Base-by-base conservation (phyloP, 2,113 vertebrate genomes). In the Spheniscus mendiculus region DNA sequence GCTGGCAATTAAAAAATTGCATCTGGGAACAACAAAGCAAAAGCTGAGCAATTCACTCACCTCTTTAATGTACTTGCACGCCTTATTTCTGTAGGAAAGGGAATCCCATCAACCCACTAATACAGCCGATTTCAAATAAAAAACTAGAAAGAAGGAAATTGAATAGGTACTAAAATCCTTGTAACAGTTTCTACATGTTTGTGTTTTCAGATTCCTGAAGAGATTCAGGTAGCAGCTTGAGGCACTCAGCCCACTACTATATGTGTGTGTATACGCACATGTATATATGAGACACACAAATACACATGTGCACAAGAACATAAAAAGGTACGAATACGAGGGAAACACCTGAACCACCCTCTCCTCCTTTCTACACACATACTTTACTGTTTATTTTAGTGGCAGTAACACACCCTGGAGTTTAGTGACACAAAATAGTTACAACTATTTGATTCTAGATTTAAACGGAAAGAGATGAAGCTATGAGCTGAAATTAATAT, bases 11-110 rank as follows among this genome's bases (percentile, higher is more conserved):
- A 59, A 72, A 91, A 95, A 70, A 44, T 12, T 36, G 63, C 67
- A 80, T 56, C 38, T 84, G 83, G 61, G 80, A 93, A 59, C 83
- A 94, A 65, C 65, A 80, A 90, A 92, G 83, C 40, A 26, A 90
- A 88, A 88, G 58, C 45, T 50, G 6, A 88, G 58, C 17, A 27
- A 40, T 83, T 85, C 40, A 34, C n/a, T 52, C 56, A 26, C 20
- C 47, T 72, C 69, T 74, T 84, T 49, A 29, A 86, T 12, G 18
- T 38, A 83, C 13, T 45, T 38, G n/a, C n/a, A 87, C 0, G 1
- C 26, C 56, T 87, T 30, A 40, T 21, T 90, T 72, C 76, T 77
- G 44, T 17, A 27, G 30, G 71, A 65, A 83, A 73, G 49, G 32
- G 53, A 80, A 72, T 84, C 44, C 53, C 83, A 73, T 30, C 50